Evolutionary conservation across 2,797 vertebrate genomes (phyloP).

Genomic region (Anguilla obscura): DNA sequence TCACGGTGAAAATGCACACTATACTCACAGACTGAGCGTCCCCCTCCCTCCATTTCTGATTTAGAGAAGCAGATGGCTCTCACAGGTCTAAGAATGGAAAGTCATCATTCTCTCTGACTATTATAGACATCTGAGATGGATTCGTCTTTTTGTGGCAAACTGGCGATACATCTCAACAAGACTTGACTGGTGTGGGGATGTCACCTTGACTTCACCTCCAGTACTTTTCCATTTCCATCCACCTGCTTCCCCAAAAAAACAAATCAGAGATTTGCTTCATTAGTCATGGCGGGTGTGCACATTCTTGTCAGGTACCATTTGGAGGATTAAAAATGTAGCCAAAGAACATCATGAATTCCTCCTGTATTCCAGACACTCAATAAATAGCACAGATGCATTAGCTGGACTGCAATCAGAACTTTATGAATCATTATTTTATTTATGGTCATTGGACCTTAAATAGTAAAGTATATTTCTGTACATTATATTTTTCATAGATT

Average conservation of each 20-base stretch:
- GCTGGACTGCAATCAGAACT: not conserved
- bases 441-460: not conserved
- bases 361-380: not conserved
- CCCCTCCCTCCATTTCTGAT: slow-evolving; percentile 15
- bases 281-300: slow-evolving; percentile 52
- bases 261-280: slow-evolving; percentile 57
- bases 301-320: slow-evolving; percentile 46
- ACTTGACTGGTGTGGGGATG: slow-evolving; percentile 50
- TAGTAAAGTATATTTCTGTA: not conserved
- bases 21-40: slow-evolving; percentile 6
- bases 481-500: not conserved
- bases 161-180: slow-evolving; percentile 54
- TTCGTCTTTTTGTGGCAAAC: slow-evolving; percentile 29
- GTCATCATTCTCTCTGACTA: slow-evolving; percentile 39
- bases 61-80: slow-evolving; percentile 17
- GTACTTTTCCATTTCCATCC: slow-evolving; percentile 48
- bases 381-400: not conserved
- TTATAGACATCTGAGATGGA: slow-evolving; percentile 41
- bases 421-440: not conserved
- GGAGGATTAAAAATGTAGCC: slow-evolving; percentile 25
- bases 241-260: slow-evolving; percentile 35
- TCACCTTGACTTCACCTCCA: slow-evolving; percentile 48
- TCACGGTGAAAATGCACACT: slow-evolving; percentile 27
- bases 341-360: not conserved
- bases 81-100: slow-evolving; percentile 29